phyloP scores from a whole-genome alignment of 2,113 vertebrate species.

The Semicossyphus pulcher region DNA sequence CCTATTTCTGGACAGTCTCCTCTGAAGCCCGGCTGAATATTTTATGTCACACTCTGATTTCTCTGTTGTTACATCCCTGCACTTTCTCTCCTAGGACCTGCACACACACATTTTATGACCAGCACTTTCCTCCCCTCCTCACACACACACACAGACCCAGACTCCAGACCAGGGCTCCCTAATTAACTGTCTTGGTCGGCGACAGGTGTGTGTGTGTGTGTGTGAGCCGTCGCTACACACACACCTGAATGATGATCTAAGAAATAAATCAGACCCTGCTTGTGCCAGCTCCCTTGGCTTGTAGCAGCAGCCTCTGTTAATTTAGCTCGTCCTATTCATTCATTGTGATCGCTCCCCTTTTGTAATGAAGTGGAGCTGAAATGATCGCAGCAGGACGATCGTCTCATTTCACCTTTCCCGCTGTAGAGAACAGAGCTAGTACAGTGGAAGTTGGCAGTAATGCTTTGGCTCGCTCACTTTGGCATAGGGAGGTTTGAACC shows the following conservation, averaged over 20 bases:
- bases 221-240: slow-evolving; percentile 1
- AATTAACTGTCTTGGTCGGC: slow-evolving; percentile 49
- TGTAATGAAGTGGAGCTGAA: slow-evolving; percentile 15
- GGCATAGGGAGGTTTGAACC: not conserved
- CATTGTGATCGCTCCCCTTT: not conserved
- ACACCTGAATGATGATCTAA: slow-evolving; percentile 28
- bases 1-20: slow-evolving; percentile 79
- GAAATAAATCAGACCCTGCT: slow-evolving; percentile 38
- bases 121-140: not conserved
- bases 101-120: slow-evolving; percentile 31
- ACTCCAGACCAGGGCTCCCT: slow-evolving; percentile 33
- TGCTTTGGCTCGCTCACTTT: not conserved
- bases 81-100: slow-evolving; percentile 28
- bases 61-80: slow-evolving; percentile 62
- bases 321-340: slow-evolving; percentile 15
- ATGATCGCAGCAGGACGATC: not conserved
- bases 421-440: not conserved
- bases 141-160: slow-evolving; percentile 6
- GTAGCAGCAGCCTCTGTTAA: slow-evolving; percentile 25
- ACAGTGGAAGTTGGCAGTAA: not conserved
- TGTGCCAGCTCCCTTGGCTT: slow-evolving; percentile 16
- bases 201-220: slow-evolving; percentile 11
- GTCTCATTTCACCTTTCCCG: not conserved
- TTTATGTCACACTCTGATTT: slow-evolving; percentile 79
- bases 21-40: slow-evolving; percentile 76